Conservation (phyloP, 2,888 invertebrate species). For the Macrosiphum euphorbiae region DNA sequence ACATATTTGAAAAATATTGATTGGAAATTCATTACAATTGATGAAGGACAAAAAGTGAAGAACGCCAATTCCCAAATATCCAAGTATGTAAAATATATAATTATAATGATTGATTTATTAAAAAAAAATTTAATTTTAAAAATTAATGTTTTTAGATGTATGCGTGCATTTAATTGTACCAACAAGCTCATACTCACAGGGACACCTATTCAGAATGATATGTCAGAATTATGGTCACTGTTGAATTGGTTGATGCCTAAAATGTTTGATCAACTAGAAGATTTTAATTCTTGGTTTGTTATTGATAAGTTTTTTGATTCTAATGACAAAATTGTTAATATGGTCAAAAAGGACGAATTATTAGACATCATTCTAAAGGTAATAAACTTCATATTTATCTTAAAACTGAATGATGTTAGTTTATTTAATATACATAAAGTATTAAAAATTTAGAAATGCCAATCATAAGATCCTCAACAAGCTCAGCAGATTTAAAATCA, state of each 20-base stretch:
- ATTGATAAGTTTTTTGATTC: conserved; percentile 67
- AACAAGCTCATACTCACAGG: conserved; percentile 79
- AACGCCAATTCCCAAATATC: conserved; percentile 75
- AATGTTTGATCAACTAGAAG: conserved; percentile 76
- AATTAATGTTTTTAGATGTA: conserved; percentile 68
- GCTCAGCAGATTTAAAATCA: neutral
- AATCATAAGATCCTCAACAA: neutral
- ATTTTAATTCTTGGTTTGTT: conserved; percentile 78
- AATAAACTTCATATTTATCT: neutral
- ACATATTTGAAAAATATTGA: conserved; percentile 70
- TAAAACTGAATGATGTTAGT: neutral
- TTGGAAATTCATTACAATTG: conserved; percentile 78
- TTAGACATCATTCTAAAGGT: conserved; percentile 49
- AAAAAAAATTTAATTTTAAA: neutral
- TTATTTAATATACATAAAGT: neutral
- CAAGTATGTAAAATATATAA: conserved; percentile 70
- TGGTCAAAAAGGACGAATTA: conserved; percentile 57
- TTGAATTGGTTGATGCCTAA: conserved; percentile 80
- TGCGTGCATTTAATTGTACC: conserved; percentile 72
- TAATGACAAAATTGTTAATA: conserved; percentile 45
- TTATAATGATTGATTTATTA: neutral
- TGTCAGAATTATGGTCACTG: conserved; percentile 80
- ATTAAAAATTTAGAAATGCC: neutral
- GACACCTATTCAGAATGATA: conserved; percentile 81
- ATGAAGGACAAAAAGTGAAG: conserved; percentile 81